Conservation (phyloP, 2,113 vertebrate genomes). For the Petaurus breviceps region DNA sequence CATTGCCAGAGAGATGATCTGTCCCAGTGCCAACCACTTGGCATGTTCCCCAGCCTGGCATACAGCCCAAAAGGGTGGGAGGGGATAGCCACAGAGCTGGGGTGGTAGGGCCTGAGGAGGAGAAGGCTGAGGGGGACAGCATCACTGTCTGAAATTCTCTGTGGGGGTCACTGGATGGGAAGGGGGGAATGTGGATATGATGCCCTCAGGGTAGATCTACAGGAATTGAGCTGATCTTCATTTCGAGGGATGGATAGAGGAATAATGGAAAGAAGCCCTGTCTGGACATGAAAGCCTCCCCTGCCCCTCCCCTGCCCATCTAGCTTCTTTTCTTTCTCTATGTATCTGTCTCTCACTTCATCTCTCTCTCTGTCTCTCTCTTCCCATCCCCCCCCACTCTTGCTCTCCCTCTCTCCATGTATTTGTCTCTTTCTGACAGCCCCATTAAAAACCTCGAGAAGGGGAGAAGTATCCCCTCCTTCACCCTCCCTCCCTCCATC, state of each 20-base stretch:
- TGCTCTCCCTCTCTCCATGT: not conserved
- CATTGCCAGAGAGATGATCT: conserved; percentile 32
- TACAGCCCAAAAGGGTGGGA: not conserved
- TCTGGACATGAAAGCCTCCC: not conserved
- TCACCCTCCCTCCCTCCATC: not conserved
- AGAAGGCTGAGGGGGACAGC: conserved; percentile 5
- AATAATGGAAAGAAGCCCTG: not conserved
- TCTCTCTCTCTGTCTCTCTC: not conserved
- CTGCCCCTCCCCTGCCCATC: not conserved
- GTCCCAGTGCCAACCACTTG: conserved; percentile 12
- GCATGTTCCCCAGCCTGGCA: not conserved
- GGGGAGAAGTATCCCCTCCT: not conserved
- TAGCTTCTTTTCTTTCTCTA: not conserved
- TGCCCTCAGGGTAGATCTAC: not conserved
- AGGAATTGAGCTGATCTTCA: not conserved
- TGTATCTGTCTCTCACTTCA: not conserved
- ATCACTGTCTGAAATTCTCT: not conserved
- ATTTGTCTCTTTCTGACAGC: not conserved
- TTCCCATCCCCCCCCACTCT: not conserved
- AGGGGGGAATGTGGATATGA: not conserved
- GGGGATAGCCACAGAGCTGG: not conserved
- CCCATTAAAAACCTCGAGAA: not conserved
- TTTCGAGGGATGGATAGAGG: not conserved
- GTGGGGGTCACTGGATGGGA: not conserved
- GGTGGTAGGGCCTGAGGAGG: not conserved